Conservation (phyloP, 1,140 invertebrate species). For the Nixonia krombeini region DNA sequence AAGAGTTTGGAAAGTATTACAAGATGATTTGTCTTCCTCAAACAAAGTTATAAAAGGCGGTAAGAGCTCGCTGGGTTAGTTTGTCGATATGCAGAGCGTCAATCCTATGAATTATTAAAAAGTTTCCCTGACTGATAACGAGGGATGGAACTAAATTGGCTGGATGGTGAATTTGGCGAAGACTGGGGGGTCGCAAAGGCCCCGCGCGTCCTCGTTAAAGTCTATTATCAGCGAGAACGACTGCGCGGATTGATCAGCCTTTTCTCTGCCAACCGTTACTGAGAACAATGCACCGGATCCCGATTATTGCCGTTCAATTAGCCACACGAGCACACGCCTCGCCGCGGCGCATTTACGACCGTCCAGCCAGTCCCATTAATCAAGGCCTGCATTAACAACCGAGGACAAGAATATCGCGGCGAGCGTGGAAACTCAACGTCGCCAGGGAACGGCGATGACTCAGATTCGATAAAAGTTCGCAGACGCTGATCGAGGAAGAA, state of each 20-base stretch:
- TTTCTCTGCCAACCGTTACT: slow-evolving; percentile 19
- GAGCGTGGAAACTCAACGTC: slow-evolving; percentile 24
- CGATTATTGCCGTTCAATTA: slow-evolving; percentile 47
- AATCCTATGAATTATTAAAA: too few relatives aligned
- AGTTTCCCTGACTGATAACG: too few relatives aligned
- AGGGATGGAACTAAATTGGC: too few relatives aligned
- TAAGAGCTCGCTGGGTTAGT: too few relatives aligned
- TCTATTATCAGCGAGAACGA: not conserved
- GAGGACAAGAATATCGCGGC: slow-evolving; percentile 32
- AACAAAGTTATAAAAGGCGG: too few relatives aligned
- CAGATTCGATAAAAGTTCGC: slow-evolving; percentile 34
- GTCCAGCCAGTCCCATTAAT: slow-evolving; percentile 40
- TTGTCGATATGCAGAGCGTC: too few relatives aligned
- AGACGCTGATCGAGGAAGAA: slow-evolving; percentile 35
- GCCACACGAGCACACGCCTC: slow-evolving; percentile 28
- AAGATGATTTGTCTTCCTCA: too few relatives aligned
- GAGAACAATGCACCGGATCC: slow-evolving; percentile 24
- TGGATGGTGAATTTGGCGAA: too few relatives aligned
- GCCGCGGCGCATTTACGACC: slow-evolving; percentile 32
- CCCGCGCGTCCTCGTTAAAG: not conserved
- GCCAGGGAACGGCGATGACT: slow-evolving; percentile 14
- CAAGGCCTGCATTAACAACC: slow-evolving; percentile 43
- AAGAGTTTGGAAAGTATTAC: too few relatives aligned
- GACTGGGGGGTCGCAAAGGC: too few relatives aligned
- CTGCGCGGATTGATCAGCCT: slow-evolving; percentile 27